phyloP scores from a whole-genome alignment of 2,113 vertebrate species.

The Coptodon rendalli region DNA sequence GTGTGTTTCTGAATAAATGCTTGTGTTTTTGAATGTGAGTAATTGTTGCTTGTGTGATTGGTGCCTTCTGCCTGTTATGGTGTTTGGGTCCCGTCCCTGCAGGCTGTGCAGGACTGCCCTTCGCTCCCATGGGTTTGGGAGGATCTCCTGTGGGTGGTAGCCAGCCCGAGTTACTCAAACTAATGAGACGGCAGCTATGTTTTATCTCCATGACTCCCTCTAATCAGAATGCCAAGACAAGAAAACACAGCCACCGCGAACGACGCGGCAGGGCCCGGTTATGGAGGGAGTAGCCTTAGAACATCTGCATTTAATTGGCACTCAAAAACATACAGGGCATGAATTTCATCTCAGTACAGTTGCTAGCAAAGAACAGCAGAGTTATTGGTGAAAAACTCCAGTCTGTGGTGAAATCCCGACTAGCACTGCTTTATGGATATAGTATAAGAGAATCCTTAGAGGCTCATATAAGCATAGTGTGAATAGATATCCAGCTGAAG shows the following conservation, averaged over 20 bases:
- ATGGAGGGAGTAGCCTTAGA: neutral
- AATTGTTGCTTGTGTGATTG: neutral
- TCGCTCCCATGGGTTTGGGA: constrained; percentile 44
- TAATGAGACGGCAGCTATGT: constrained; percentile 46
- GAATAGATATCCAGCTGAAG: constrained; percentile 31
- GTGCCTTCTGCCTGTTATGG: neutral
- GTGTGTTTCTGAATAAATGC: neutral
- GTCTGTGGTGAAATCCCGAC: neutral
- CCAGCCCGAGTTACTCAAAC: neutral
- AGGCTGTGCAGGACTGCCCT: neutral
- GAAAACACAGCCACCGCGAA: constrained; percentile 14
- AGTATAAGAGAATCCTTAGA: neutral
- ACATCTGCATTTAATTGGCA: constrained; percentile 26
- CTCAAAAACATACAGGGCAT: neutral
- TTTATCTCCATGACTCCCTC: constrained; percentile 27
- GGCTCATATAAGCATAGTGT: constrained; percentile 14
- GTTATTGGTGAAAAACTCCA: neutral
- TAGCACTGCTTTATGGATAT: neutral
- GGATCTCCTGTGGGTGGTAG: constrained; percentile 39
- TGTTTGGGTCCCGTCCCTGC: neutral
- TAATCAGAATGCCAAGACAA: constrained; percentile 43
- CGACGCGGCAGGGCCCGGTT: neutral
- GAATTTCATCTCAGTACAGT: neutral
- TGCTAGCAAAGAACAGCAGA: neutral
- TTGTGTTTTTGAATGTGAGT: neutral